phyloP scores from a whole-genome alignment of 2,797 vertebrate species.

The Darevskia mixta region DNA sequence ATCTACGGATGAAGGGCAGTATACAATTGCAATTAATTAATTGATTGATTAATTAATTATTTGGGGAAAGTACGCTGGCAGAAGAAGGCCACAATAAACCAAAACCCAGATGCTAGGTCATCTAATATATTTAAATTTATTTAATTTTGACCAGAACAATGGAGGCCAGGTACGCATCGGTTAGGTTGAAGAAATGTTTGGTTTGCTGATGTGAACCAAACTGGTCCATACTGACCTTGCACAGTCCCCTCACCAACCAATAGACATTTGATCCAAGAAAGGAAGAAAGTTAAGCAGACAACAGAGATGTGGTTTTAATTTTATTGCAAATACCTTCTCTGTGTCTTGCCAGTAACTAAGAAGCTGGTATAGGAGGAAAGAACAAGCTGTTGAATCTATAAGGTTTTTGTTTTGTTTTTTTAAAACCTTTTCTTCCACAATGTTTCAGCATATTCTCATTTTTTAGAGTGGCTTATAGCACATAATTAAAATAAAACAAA shows the following conservation, averaged over 20 bases:
- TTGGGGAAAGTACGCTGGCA: not conserved
- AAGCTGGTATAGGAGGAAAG: fast-evolving
- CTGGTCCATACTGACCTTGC: too few relatives aligned
- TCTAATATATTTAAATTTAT: not conserved
- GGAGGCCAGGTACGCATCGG: not conserved
- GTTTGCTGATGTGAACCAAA: not conserved
- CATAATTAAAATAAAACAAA: slow-evolving; percentile 24
- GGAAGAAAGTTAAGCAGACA: not conserved
- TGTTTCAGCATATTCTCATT: not conserved
- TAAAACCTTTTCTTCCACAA: not conserved
- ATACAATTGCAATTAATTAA: too few relatives aligned
- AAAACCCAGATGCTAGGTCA: not conserved
- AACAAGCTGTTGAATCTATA: not conserved
- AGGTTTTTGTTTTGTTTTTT: not conserved
- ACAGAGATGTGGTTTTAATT: not conserved
- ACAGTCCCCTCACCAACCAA: not conserved
- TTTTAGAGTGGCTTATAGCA: slow-evolving; percentile 1
- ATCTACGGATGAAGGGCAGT: too few relatives aligned
- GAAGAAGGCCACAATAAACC: not conserved
- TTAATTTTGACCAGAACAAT: not conserved
- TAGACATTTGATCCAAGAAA: not conserved
- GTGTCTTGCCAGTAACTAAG: fast-evolving
- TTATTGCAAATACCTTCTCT: not conserved
- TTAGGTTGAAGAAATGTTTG: not conserved
- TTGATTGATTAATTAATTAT: too few relatives aligned